Percentiles rank a stretch among this genome's conserved stretches.
phyloP scores from a whole-genome alignment of 2,888 invertebrate species.

The Buathra laborator region DNA sequence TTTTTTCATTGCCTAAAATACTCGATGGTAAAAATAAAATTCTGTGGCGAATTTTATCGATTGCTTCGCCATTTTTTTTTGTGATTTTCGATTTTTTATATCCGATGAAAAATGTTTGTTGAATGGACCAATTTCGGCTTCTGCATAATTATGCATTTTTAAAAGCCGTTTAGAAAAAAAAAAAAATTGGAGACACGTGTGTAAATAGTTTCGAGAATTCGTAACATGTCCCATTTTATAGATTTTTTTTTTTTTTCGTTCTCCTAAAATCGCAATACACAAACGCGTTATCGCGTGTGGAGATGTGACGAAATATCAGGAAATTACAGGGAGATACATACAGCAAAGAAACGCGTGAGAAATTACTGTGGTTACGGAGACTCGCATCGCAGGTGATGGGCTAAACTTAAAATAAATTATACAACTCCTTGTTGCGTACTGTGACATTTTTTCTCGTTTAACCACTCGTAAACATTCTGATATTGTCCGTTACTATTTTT shows the following conservation, averaged over 20 bases:
- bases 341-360: not conserved
- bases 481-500: not conserved
- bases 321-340: not conserved
- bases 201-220: not conserved
- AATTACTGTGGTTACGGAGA: not conserved
- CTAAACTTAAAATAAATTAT: not conserved
- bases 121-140: not conserved
- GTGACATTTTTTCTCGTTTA: not conserved
- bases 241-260: not conserved
- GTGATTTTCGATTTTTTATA: not conserved
- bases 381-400: not conserved
- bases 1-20: too few species aligned
- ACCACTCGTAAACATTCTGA: not conserved
- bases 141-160: not conserved
- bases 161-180: not conserved
- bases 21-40: too few species aligned
- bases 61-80: too few species aligned
- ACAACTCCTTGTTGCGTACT: not conserved
- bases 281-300: not conserved
- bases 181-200: not conserved
- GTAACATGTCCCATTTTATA: not conserved
- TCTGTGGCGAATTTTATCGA: too few species aligned
- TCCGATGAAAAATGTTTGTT: not conserved
- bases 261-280: not conserved
- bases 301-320: not conserved